These are phyloP conservation scores for Pandion haliaetus DNA, from an alignment of 2,113 vertebrate species.

Conservation along the genomic window DNA sequence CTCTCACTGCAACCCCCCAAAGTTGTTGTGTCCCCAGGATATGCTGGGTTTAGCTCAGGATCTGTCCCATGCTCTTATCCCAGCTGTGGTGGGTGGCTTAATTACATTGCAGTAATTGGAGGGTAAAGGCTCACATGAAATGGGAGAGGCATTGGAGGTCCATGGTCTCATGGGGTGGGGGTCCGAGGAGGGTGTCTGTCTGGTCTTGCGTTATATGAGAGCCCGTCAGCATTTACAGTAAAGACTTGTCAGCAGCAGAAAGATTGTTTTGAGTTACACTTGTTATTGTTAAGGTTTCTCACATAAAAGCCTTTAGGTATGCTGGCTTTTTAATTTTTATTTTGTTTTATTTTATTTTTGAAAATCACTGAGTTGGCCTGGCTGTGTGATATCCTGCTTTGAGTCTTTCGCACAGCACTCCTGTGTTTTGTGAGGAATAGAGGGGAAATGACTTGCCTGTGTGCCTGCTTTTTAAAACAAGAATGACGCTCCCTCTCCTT, in stretches of 20 bases:
- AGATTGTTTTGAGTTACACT: not conserved
- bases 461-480: conserved; percentile 19
- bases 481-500: not conserved
- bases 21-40: not conserved
- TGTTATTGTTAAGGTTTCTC: not conserved
- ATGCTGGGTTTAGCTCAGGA: not conserved
- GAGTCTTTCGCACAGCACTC: not conserved
- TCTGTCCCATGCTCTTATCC: not conserved
- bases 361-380: not conserved
- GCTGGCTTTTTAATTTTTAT: not conserved
- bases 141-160: not conserved
- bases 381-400: not conserved
- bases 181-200: not conserved
- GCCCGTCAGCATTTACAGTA: not conserved
- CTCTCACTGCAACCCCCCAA: not conserved
- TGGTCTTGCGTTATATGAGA: not conserved
- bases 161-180: not conserved
- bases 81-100: not conserved
- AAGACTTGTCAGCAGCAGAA: not conserved
- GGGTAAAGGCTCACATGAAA: not conserved
- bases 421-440: not conserved
- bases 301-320: not conserved
- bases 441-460: not conserved
- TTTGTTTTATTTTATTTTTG: not conserved
- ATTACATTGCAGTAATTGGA: not conserved